A percentile compares a stretch with the other conserved stretches of the same genome.
Conservation (phyloP, 2,113 vertebrate genomes). For the Phocoena phocoena region DNA sequence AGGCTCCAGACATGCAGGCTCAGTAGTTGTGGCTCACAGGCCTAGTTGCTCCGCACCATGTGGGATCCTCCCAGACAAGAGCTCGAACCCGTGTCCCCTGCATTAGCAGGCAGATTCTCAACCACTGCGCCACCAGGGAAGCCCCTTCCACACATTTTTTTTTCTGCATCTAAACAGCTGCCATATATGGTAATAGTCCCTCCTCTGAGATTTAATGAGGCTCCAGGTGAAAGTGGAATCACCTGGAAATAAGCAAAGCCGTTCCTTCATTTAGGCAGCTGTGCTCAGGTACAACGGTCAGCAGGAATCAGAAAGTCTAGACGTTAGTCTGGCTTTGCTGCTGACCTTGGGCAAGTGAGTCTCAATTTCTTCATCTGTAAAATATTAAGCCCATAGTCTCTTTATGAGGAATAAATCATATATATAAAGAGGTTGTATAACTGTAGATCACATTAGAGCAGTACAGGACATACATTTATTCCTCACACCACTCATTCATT, state of each 20-base stretch:
- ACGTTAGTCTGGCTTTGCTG: neutral
- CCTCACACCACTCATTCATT: neutral
- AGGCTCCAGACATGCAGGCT: no score
- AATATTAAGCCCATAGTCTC: neutral
- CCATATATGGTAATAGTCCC: neutral
- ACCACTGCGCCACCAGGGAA: no score
- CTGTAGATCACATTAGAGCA: neutral
- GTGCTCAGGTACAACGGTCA: neutral
- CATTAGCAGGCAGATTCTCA: no score
- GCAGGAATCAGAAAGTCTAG: neutral
- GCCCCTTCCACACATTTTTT: neutral
- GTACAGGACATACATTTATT: neutral
- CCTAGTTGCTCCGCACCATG: no score
- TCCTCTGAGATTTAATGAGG: neutral
- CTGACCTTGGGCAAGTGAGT: neutral
- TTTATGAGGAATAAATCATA: slow-evolving; percentile 3
- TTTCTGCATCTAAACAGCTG: neutral
- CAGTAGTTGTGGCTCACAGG: no score
- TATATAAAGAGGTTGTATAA: neutral
- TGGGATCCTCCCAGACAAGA: no score
- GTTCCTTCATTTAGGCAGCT: neutral
- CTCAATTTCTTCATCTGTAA: neutral
- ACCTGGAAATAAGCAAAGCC: neutral
- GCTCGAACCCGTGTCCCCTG: no score
- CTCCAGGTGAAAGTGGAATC: neutral